These are phyloP conservation scores for Oxycera nigricornis DNA, from an alignment of 2,888 invertebrate species.

Conservation along the genomic window DNA sequence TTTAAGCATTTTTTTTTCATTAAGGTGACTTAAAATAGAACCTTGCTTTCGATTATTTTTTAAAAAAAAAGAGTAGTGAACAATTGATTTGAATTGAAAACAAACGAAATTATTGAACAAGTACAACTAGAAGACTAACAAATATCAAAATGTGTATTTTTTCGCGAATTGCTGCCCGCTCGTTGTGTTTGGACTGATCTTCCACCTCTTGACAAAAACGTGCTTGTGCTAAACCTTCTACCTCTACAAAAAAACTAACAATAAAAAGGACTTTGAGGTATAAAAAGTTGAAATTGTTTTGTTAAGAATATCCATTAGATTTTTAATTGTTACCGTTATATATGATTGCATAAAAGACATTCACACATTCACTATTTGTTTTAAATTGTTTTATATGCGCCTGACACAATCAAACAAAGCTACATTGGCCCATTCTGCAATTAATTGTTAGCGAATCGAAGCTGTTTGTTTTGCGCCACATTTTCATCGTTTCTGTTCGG, in stretches of 20 bases:
- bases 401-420: neutral
- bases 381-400: conserved; percentile 12
- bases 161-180: conserved; percentile 59
- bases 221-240: conserved; percentile 48
- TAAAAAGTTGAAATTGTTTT: conserved; percentile 33
- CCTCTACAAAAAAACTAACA: conserved; percentile 40
- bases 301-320: conserved; percentile 15
- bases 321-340: conserved; percentile 17
- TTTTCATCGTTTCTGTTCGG: neutral
- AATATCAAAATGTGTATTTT: conserved; percentile 51
- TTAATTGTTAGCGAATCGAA: neutral
- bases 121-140: conserved; percentile 28
- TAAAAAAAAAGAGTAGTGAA: neutral
- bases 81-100: conserved; percentile 1
- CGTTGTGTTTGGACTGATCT: conserved; percentile 52
- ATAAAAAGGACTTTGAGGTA: conserved; percentile 63
- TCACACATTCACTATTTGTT: conserved; percentile 20
- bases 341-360: conserved; percentile 3
- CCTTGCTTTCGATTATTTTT: neutral
- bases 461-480: neutral
- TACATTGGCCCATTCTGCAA: neutral
- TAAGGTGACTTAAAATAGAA: neutral
- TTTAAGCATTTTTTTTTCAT: neutral
- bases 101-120: conserved; percentile 9
- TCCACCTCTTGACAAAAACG: conserved; percentile 50